Evolutionary conservation across 2,113 vertebrate genomes (phyloP).

Genomic region (Mystacornis crossleyi): DNA sequence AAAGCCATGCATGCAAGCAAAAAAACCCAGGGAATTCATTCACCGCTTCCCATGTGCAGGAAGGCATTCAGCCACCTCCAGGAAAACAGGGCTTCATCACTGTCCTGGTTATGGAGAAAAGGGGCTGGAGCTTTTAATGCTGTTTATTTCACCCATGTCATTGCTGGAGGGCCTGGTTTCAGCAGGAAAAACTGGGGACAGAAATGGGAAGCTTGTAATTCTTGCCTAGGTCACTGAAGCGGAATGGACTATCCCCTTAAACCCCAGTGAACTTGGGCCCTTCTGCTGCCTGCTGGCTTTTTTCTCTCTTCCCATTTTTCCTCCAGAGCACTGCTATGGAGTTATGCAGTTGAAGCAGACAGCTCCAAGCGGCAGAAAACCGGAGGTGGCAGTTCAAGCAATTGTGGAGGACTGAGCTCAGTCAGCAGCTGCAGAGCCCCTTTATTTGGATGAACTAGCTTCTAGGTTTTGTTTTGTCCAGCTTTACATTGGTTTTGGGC

Average conservation of each 20-base stretch:
- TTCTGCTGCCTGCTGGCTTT: neutral
- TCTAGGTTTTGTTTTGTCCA: neutral
- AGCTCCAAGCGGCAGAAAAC: accelerated
- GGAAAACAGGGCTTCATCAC: neutral
- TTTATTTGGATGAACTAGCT: neutral
- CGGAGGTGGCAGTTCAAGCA: neutral
- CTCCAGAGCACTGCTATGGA: no score
- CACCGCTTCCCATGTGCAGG: neutral
- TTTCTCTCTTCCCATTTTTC: no score
- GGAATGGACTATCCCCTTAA: neutral
- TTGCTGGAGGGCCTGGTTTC: neutral
- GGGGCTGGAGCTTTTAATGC: neutral
- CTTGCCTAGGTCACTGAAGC: neutral
- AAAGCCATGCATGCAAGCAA: neutral
- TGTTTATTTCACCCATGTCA: neutral
- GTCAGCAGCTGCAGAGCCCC: neutral
- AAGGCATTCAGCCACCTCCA: neutral
- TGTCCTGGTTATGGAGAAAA: neutral
- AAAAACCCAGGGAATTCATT: neutral
- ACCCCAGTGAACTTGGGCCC: neutral
- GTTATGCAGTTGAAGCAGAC: neutral
- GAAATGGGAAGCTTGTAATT: accelerated
- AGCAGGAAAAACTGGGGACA: neutral
- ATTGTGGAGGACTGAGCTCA: neutral
- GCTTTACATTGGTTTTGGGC: neutral